Evolutionary conservation across 2,888 invertebrate genomes (phyloP).

Genomic region (Latheticus oryzae): DNA sequence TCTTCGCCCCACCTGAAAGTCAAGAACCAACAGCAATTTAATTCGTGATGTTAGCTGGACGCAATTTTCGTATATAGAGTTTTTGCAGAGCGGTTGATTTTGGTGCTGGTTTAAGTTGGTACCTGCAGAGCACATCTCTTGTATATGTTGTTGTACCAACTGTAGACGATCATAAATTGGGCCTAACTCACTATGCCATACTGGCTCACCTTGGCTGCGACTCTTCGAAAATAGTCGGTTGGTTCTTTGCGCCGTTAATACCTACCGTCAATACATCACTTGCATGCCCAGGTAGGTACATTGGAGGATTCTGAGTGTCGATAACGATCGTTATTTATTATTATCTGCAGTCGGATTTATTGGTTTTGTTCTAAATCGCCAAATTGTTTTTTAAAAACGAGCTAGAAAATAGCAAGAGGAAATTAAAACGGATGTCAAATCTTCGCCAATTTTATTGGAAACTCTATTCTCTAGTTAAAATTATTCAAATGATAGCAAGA

Average conservation of each 20-base stretch:
- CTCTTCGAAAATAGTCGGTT: conserved; percentile 45
- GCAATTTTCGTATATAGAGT: conserved; percentile 26
- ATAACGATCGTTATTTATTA: conserved; percentile 56
- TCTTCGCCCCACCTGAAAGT: conserved; percentile 20
- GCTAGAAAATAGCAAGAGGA: conserved; percentile 30
- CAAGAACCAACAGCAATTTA: conserved; percentile 10
- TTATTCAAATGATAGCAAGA: no score
- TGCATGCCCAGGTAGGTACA: conserved; percentile 36
- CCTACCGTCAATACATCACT: conserved; percentile 40
- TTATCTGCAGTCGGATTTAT: conserved; percentile 51
- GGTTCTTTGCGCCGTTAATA: conserved; percentile 44
- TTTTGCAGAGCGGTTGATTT: conserved; percentile 28
- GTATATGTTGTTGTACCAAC: conserved; percentile 43
- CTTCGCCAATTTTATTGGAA: conserved; percentile 1
- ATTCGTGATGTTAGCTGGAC: conserved; percentile 21
- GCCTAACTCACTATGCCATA: conserved; percentile 50
- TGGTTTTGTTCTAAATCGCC: conserved; percentile 47
- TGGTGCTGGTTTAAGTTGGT: conserved; percentile 38
- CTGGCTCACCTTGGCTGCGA: conserved; percentile 54
- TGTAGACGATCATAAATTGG: conserved; percentile 54
- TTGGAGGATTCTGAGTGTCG: conserved; percentile 51
- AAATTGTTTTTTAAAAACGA: conserved; percentile 37
- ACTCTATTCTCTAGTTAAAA: no score
- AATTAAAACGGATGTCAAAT: conserved; percentile 27
- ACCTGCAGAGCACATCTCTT: conserved; percentile 46